Base-by-base conservation (phyloP, 2,888 invertebrate species). In the Drosophila parthenogenetica region DNA sequence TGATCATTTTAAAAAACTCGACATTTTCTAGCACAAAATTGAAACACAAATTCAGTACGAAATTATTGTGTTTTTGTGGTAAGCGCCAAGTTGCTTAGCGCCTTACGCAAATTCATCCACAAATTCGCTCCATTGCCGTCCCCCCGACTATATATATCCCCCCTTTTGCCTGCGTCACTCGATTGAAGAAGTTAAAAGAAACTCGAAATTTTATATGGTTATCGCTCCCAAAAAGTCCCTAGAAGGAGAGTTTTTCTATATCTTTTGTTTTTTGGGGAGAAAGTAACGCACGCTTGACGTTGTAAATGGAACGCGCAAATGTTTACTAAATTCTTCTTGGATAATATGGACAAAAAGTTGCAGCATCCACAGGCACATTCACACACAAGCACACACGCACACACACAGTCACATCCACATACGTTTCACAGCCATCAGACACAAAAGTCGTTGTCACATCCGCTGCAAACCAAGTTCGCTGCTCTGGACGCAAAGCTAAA, bases 51-150 rank as follows among this genome's bases (percentile, higher is more conserved):
- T 58, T 77, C 77, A 43, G 66, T 64, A 61, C 69, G 89, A 86
- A 86, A 86, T 86, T 87, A 79, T 75, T 79, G 76, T 81, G 69
- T 81, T 74, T 67, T 68, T 62, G 86, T 70, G 79, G 79, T 66
- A 67, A 77, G 77, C 68, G 69, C 43, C 50, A 62, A 64, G 60
- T 48, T 64, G 65, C 64, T 59, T 45, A 61, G 73, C 78, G 73
- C 61, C 50, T 61, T 64, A 71, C 71, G 48, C 55, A 60, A 67
- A 60, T 32, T 42, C 49, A 62, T 53, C 35, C 53, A 68, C 58
- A 75, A 60, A 60, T 48, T 63, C 43, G 35, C 55, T 14, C 45
- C 8, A 45, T 40, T 63, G 74, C 59, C 62, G 55, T 62, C 50
- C 49, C 58, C 29, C 29, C 29, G 29, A 29, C 7, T 29, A 29